Conservation (phyloP, 2,888 invertebrate species). For the Rapana venosa region DNA sequence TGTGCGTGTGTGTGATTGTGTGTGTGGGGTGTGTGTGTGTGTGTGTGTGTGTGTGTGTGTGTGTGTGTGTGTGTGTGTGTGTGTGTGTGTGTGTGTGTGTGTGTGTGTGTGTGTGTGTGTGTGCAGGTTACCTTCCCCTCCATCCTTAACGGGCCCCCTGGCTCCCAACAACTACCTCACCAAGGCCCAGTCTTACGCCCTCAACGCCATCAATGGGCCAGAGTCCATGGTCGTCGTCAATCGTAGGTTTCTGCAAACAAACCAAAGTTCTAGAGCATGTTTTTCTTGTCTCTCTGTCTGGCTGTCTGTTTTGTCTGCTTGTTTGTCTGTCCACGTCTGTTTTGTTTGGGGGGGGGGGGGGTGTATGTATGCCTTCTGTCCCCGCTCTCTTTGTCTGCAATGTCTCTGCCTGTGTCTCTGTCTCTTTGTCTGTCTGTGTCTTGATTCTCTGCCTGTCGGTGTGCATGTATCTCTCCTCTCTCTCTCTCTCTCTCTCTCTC, state of each 20-base stretch:
- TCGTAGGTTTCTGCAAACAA: background rate
- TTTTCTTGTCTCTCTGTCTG: background rate
- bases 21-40: no score
- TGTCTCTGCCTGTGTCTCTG: no score
- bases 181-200: background rate
- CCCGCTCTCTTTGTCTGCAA: no score
- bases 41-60: no score
- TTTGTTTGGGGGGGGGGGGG: no score
- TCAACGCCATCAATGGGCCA: conserved; percentile 9
- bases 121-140: conserved; percentile 33
- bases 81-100: no score
- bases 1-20: no score
- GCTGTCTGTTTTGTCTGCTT: background rate
- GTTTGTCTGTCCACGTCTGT: background rate
- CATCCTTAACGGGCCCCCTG: conserved; percentile 28
- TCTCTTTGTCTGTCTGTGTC: background rate
- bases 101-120: background rate
- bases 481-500: no score
- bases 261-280: no score
- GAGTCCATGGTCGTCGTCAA: conserved; percentile 38
- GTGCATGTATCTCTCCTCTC: background rate
- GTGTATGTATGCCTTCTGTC: background rate
- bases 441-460: background rate
- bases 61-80: no score
- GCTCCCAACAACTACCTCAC: conserved; percentile 29